Evolutionary conservation across 2,888 invertebrate species (phyloP).

Genomic region (Hemaris fuciformis): DNA sequence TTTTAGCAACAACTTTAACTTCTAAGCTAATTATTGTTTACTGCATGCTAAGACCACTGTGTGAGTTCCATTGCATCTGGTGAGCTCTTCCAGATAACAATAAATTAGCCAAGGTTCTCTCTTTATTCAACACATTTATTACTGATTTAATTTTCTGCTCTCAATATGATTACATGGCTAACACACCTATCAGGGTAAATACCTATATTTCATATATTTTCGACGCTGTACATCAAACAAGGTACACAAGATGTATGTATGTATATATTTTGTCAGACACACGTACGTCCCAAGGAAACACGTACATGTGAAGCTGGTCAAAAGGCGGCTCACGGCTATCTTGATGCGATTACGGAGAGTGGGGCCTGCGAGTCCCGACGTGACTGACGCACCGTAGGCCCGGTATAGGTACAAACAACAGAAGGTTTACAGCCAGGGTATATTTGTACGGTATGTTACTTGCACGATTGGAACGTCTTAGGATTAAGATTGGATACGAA

Average conservation of each 20-base stretch:
- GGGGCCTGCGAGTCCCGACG: background rate
- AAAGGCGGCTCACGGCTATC: conserved; percentile 26
- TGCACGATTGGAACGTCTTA: conserved; percentile 7
- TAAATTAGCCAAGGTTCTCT: too few relatives aligned
- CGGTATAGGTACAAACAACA: background rate
- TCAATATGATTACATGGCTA: too few relatives aligned
- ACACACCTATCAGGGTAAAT: too few relatives aligned
- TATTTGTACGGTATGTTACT: background rate
- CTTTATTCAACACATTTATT: too few relatives aligned
- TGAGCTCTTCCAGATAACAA: too few relatives aligned
- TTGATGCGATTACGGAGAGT: conserved; percentile 34
- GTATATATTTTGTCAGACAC: background rate
- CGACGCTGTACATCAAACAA: background rate
- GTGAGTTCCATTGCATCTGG: too few relatives aligned
- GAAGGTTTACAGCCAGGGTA: background rate
- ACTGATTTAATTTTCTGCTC: too few relatives aligned
- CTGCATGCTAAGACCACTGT: too few relatives aligned
- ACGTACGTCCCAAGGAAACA: background rate
- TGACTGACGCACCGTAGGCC: conserved; percentile 14
- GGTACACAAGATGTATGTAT: background rate
- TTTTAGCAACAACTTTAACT: too few relatives aligned
- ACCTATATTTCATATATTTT: too few relatives aligned
- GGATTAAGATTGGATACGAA: conserved; percentile 5
- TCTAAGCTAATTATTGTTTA: too few relatives aligned
- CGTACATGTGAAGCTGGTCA: conserved; percentile 14